Percentiles rank a stretch among this genome's conserved stretches.
These are phyloP conservation scores for Holcopasites calliopsidis DNA, from an alignment of 1,140 invertebrate species.

Conservation along the genomic window DNA sequence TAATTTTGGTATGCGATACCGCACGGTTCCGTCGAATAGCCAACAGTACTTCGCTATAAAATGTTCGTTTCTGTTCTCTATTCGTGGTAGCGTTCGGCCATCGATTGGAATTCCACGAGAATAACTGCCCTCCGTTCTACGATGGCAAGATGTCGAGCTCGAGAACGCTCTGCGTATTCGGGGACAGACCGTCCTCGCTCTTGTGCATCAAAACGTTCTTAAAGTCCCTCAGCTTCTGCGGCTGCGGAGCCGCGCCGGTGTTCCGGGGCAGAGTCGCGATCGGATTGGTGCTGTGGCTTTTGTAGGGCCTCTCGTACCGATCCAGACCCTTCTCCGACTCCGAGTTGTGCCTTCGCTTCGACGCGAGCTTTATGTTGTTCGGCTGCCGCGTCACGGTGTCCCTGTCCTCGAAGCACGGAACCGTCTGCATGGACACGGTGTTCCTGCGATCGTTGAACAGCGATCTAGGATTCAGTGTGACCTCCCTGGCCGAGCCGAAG, in stretches of 20 bases:
- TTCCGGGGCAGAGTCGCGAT: constrained; percentile 75
- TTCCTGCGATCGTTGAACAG: constrained; percentile 72
- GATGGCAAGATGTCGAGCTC: constrained; percentile 76
- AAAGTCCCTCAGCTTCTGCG: constrained; percentile 63
- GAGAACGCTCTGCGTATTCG: constrained; percentile 69
- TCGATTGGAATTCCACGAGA: neutral
- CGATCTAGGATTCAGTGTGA: constrained; percentile 74
- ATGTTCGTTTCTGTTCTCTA: neutral
- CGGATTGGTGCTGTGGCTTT: constrained; percentile 69
- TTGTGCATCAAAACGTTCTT: constrained; percentile 69
- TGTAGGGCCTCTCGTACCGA: constrained; percentile 56
- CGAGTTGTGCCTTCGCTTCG: constrained; percentile 74
- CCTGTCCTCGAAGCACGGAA: constrained; percentile 72
- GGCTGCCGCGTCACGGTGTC: constrained; percentile 44
- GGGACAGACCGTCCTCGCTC: constrained; percentile 64
- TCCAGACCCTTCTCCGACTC: constrained; percentile 75
- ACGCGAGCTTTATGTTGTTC: constrained; percentile 22
- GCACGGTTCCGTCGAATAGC: neutral
- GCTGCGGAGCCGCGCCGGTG: constrained; percentile 47
- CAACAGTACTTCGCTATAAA: neutral
- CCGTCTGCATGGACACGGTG: constrained; percentile 75
- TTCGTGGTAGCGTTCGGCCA: neutral
- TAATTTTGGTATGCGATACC: neutral
- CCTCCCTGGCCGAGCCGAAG: constrained; percentile 75
- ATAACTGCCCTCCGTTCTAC: constrained; percentile 59